Percentiles rank a stretch among this genome's conserved stretches.
Conservation (phyloP, 2,888 invertebrate species). For the Archips xylosteana region DNA sequence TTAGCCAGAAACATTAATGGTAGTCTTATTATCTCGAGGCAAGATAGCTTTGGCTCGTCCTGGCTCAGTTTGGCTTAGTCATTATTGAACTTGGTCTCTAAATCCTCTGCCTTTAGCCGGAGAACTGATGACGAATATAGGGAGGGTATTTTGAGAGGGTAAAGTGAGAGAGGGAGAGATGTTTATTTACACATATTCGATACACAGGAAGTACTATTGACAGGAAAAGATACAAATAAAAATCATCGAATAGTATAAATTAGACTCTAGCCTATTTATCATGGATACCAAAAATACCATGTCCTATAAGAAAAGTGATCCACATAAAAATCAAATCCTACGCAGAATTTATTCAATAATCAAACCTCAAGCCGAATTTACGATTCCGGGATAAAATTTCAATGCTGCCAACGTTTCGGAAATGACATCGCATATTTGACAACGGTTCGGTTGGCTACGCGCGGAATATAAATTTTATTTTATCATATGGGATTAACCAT, state of each 20-base stretch:
- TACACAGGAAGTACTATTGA: too few relatives aligned
- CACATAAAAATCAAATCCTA: conserved; percentile 30
- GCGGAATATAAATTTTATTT: conserved; percentile 39
- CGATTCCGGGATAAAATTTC: conserved; percentile 31
- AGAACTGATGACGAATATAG: too few relatives aligned
- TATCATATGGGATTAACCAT: conserved; percentile 25
- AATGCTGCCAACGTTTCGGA: conserved; percentile 35
- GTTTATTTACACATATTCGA: too few relatives aligned
- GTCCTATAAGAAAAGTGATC: conserved; percentile 2
- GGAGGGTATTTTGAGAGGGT: too few relatives aligned
- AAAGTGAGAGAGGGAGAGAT: too few relatives aligned
- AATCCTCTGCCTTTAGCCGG: too few relatives aligned
- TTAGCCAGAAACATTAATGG: not conserved
- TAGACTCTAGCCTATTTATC: not conserved
- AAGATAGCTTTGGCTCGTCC: not conserved
- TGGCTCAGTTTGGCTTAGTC: not conserved
- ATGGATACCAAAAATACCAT: not conserved
- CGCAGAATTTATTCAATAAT: conserved; percentile 40
- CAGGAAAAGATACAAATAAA: too few relatives aligned
- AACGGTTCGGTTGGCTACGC: conserved; percentile 31
- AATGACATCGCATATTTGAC: conserved; percentile 39
- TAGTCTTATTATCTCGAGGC: not conserved
- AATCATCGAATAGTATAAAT: too few relatives aligned
- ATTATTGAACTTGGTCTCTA: too few relatives aligned
- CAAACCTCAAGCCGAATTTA: conserved; percentile 31